phyloP scores from a whole-genome alignment of 2,797 vertebrate genomes.

The Anguilla marmorata region DNA sequence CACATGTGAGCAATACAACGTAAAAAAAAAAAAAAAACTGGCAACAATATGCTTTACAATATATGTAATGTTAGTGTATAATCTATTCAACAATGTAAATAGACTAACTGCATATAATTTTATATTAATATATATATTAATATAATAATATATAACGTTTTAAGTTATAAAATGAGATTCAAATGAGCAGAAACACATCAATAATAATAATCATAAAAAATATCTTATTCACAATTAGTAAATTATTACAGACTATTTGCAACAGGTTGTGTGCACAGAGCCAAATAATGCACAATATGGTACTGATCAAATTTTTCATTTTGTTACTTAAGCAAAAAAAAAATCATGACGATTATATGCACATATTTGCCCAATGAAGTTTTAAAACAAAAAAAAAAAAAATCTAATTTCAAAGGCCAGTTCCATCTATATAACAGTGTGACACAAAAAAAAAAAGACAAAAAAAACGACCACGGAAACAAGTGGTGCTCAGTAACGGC shows the following conservation, averaged over 20 bases:
- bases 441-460: not conserved
- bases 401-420: not conserved
- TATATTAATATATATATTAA: not conserved
- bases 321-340: not conserved
- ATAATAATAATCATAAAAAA: not conserved
- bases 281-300: not conserved
- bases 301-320: not conserved
- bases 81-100: not conserved
- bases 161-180: not conserved
- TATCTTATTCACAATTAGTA: not conserved
- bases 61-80: not conserved
- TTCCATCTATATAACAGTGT: not conserved
- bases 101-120: not conserved
- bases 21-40: not conserved
- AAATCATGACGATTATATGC: too few relatives aligned
- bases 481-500: not conserved
- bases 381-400: not conserved
- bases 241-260: not conserved
- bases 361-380: not conserved
- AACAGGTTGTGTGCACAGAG: not conserved
- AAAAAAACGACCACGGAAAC: too few relatives aligned
- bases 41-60: not conserved
- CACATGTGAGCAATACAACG: not conserved
- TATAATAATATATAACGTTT: not conserved
- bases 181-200: not conserved